Evolutionary conservation across 2,113 vertebrate genomes (phyloP).

Genomic region (Motacilla tschutschensis): DNA sequence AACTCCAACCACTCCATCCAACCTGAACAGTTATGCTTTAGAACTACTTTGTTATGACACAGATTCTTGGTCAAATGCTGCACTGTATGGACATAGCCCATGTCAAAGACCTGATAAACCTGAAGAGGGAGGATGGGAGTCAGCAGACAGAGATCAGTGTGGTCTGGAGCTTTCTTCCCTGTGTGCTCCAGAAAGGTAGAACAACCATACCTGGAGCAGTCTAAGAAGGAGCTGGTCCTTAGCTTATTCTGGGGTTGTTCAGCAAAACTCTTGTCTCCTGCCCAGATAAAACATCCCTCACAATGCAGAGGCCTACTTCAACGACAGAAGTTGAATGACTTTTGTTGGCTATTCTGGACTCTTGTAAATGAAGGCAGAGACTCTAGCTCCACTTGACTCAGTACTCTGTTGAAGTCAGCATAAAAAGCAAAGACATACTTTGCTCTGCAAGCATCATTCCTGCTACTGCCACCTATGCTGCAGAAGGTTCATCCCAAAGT

Average conservation of each 20-base stretch:
- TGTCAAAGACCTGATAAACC: background rate
- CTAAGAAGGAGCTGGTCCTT: background rate
- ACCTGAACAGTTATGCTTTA: background rate
- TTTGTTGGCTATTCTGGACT: background rate
- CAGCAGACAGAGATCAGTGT: background rate
- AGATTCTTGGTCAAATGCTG: background rate
- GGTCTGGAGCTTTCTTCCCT: background rate
- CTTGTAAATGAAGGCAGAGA: background rate
- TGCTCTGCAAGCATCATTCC: background rate
- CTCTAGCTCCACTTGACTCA: background rate
- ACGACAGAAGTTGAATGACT: background rate
- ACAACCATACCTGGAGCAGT: background rate
- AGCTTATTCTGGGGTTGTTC: background rate
- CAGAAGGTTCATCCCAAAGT: background rate
- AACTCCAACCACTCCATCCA: background rate
- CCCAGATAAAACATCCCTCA: background rate
- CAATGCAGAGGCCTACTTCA: background rate
- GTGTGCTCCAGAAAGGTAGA: background rate
- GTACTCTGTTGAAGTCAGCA: background rate
- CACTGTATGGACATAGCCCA: background rate
- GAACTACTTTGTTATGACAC: background rate
- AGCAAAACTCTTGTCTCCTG: background rate
- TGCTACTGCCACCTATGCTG: accelerated
- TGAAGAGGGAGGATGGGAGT: background rate
- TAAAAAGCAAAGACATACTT: background rate